Evolutionary conservation across 2,113 vertebrate species (phyloP), one percentile per base, ranked within the genome.

Genomic region (Origma solitaria): DNA sequence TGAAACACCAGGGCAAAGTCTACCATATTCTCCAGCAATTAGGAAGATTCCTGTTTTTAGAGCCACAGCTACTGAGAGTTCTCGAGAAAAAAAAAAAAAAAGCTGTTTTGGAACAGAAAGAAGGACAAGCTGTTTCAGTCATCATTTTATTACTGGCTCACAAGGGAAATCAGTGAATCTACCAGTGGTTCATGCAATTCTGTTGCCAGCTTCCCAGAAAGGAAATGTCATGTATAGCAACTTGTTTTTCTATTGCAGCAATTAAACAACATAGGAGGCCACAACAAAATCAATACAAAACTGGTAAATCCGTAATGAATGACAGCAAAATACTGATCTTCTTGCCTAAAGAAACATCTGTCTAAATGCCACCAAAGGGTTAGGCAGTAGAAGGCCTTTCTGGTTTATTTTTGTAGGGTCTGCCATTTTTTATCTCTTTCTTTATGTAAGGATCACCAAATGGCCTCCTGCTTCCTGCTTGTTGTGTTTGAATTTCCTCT

Each of bases 261-360:
- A 97, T 98, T 98, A 97, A 96, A 96, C 94, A 96, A 97, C 95
- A 97, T 96, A 96, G 90, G 87, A 97, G 91, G 86, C 92, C 91
- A 95, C 86, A 88, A 95, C 86, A 91, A 97, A 97, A 98, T 98
- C 97, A 94, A 97, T 98, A 96, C 68, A 19, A 81, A 97, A 94
- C 92, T 96, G 92, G 96, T 97, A 97, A 98, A 97, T 95, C 96
- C 15, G 92, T 97, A 97, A 97, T 97, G 97, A 98, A 95, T 76
- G 82, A 96, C 96, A 95, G 96, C 37, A 53, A 96, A 97, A 96
- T 95, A 94, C 96, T 97, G 96, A 97, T 97, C 90, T 10, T 84
- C 88, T 94, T 91, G 92, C 92, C 86, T 78, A 53, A 93, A 86
- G 90, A 83, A 96, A 84, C 7, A 7, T 51, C 85, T 90, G 40